Base-by-base conservation (phyloP, 2,113 vertebrate genomes). In the Muscicapa adusta region DNA sequence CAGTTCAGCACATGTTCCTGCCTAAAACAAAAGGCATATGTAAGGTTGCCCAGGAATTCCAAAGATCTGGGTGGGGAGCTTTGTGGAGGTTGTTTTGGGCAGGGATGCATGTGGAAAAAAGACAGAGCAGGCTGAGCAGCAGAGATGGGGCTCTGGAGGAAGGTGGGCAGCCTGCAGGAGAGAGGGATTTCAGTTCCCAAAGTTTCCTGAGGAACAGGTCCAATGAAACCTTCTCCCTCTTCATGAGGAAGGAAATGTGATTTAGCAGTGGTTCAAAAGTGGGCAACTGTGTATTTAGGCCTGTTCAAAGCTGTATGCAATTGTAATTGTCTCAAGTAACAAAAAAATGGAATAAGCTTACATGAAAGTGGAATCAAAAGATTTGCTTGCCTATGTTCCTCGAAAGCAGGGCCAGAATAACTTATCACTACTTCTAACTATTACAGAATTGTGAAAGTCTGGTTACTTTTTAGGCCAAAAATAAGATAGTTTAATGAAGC, bases 11-110 rank as follows among this genome's bases (percentile, higher is more conserved):
- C 95, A 96, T 4, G 88, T 90, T 70, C 71, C 91, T 92, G 78
- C 95, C 88, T 85, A 88, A 95, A 96, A 93, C 95, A 96, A 96
- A 96, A 96, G 76, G 91, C 85, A 76, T 51, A 75, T 14, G 5
- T 85, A 88, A 77, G 47, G 92, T 71, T 96, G 92, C 95, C 80
- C 92, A 96, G 92, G 95, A 96, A 96, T 96, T 95, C 81, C 13
- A 88, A 93, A 93, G 94, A 93, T 92, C 79, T 95, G 95, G 95
- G 94, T 96, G 96, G 88, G 96, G 94, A 95, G 61, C 68, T 72
- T 56, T 20, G 82, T 2, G 6, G 92, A 93, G 83, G 91, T 94
- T 96, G 79, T 83, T 93, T 95, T 94, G 95, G 95, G 95, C 88
- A 96, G 68, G 68, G 94, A 88, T 94, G 63, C 25, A 2, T 38